Conservation (phyloP, 2,113 vertebrate genomes). For the Leptosomus discolor region DNA sequence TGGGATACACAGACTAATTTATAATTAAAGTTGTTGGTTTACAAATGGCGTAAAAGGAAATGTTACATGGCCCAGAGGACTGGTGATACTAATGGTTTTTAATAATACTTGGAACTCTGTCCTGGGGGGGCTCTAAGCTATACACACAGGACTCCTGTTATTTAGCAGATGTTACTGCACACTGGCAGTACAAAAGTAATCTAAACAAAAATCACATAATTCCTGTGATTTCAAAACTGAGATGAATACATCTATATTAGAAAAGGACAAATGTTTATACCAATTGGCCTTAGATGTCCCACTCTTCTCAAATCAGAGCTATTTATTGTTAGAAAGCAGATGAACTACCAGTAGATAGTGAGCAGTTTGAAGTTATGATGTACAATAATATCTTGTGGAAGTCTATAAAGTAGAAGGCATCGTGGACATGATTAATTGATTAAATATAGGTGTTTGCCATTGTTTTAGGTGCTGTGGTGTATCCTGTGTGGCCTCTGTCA, state of each 20-base stretch:
- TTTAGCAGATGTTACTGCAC: background rate
- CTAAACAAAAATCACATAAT: background rate
- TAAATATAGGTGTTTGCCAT: slow-evolving; percentile 7
- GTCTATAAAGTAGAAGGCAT: slow-evolving; percentile 7
- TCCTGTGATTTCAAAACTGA: background rate
- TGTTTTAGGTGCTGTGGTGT: background rate
- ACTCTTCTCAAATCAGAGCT: slow-evolving; percentile 2
- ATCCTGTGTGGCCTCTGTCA: background rate
- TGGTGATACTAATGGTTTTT: background rate
- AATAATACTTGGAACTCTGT: background rate
- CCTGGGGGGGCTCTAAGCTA: background rate
- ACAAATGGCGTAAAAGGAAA: background rate
- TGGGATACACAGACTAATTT: background rate
- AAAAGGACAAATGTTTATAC: background rate
- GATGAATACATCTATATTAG: background rate
- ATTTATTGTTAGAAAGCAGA: slow-evolving; percentile 5
- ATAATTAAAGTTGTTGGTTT: slow-evolving; percentile 47
- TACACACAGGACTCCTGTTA: background rate
- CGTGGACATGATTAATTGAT: slow-evolving; percentile 4
- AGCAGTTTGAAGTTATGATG: background rate
- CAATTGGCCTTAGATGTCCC: background rate
- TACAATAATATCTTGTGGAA: background rate
- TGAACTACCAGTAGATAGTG: background rate
- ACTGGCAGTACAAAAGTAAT: background rate
- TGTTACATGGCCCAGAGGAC: background rate